Percentiles rank a stretch among this genome's conserved stretches.
These are phyloP conservation scores for Kryphioiulus occultus DNA, from an alignment of 2,888 invertebrate genomes.

Conservation along the genomic window DNA sequence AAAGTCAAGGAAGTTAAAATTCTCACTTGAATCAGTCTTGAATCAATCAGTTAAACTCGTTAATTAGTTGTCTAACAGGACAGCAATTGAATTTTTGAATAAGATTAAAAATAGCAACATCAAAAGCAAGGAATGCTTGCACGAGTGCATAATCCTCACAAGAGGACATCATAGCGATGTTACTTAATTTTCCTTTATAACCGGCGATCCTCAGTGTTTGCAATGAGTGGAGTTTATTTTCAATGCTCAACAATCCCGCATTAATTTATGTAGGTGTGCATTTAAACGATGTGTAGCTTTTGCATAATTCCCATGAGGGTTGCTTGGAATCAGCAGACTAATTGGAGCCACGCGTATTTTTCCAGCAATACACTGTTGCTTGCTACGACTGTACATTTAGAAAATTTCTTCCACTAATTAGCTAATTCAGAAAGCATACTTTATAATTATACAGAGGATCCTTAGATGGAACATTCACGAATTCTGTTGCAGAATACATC, in stretches of 20 bases:
- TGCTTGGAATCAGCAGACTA: not conserved
- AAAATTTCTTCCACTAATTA: not conserved
- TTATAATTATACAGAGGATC: not conserved
- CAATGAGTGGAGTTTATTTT: not conserved
- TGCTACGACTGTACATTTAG: not conserved
- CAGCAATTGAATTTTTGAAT: too few species aligned
- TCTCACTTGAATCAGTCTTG: too few species aligned
- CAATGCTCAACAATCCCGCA: not conserved
- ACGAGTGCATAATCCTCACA: too few species aligned
- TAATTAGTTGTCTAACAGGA: too few species aligned
- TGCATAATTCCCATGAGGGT: not conserved
- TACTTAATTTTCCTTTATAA: not conserved
- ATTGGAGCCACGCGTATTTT: not conserved
- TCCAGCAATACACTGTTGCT: not conserved
- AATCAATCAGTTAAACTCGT: too few species aligned
- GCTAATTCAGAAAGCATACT: not conserved
- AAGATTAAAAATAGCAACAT: too few species aligned
- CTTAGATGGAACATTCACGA: not conserved
- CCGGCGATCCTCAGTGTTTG: not conserved
- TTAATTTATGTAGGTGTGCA: not conserved
- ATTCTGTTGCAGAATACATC: not conserved
- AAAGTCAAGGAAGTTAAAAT: too few species aligned
- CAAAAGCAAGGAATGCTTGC: too few species aligned
- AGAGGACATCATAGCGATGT: not conserved
- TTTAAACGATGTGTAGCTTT: conserved; percentile 2